phyloP scores from a whole-genome alignment of 2,797 vertebrate genomes.

The Diplodus sargus region DNA sequence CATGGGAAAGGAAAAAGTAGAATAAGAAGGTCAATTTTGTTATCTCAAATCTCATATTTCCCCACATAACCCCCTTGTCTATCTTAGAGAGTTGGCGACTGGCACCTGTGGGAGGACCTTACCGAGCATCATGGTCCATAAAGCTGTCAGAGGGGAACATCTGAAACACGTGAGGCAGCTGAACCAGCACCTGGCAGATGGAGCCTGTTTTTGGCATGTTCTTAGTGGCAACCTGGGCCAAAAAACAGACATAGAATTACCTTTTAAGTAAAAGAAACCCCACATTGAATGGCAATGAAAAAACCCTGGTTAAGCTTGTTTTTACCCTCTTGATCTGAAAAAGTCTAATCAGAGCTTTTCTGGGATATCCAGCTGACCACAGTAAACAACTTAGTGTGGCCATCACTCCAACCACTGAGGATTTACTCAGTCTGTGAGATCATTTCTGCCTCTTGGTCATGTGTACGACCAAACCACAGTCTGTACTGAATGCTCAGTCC shows the following conservation, averaged over 20 bases:
- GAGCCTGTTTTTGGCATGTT: conserved; percentile 88
- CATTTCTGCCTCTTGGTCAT: conserved; percentile 19
- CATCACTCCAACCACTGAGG: neutral
- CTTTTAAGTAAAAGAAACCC: neutral
- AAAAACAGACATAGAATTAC: neutral
- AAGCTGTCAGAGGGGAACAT: conserved; percentile 88
- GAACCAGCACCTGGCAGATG: conserved; percentile 93
- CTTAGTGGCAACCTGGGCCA: conserved; percentile 86
- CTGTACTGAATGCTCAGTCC: neutral
- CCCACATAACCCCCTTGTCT: neutral
- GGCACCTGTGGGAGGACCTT: conserved; percentile 29
- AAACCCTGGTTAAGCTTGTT: neutral
- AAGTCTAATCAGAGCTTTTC: neutral
- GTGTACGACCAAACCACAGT: neutral
- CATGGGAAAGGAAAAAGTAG: neutral
- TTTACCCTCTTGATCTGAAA: neutral
- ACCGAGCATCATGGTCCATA: conserved; percentile 91
- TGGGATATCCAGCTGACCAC: neutral
- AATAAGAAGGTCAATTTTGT: neutral
- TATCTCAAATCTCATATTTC: neutral
- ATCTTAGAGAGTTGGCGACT: neutral
- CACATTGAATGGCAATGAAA: neutral
- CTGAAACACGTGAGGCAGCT: conserved; percentile 97
- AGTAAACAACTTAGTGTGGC: conserved; percentile 1
- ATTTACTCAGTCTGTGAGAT: conserved; percentile 15